Percentiles rank a stretch among this genome's conserved stretches.
These are phyloP conservation scores for Craniophora ligustri DNA, from an alignment of 2,888 invertebrate genomes.

Conservation along the genomic window DNA sequence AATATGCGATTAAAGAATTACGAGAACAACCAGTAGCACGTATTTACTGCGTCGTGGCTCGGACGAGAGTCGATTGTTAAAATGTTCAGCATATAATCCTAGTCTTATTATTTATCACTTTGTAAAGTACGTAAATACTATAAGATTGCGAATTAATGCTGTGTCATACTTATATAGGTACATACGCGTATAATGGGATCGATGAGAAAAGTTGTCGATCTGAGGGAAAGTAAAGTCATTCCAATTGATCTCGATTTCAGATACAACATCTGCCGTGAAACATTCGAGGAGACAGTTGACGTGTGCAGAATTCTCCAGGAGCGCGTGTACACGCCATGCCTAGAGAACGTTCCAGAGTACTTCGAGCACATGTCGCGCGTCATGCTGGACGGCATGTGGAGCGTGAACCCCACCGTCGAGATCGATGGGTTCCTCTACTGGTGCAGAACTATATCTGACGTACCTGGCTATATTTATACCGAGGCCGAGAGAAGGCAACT, in stretches of 20 bases:
- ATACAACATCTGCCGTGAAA: constrained; percentile 91
- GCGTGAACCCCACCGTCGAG: constrained; percentile 90
- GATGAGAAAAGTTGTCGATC: too few species aligned
- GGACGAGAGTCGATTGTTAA: too few species aligned
- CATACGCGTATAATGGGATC: too few species aligned
- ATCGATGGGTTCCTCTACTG: constrained; percentile 84
- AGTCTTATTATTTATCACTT: too few species aligned
- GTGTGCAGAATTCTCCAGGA: constrained; percentile 89
- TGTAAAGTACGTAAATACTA: too few species aligned
- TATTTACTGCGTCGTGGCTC: too few species aligned
- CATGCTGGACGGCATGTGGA: constrained; percentile 91
- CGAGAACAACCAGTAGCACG: too few species aligned
- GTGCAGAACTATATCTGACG: constrained; percentile 86
- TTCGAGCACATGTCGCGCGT: constrained; percentile 91
- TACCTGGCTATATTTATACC: constrained; percentile 87
- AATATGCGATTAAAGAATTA: too few species aligned
- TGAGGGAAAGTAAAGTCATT: too few species aligned
- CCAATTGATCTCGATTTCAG: constrained; percentile 77
- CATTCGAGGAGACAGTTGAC: constrained; percentile 89
- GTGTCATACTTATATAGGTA: too few species aligned
- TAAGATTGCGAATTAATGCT: too few species aligned
- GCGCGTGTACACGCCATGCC: constrained; percentile 89
- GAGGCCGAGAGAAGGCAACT: constrained; percentile 70
- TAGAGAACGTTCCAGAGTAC: constrained; percentile 88
- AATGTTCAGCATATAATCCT: too few species aligned